These are phyloP conservation scores for Peromyscus eremicus DNA, from an alignment of 2,797 vertebrate genomes.

Conservation along the genomic window DNA sequence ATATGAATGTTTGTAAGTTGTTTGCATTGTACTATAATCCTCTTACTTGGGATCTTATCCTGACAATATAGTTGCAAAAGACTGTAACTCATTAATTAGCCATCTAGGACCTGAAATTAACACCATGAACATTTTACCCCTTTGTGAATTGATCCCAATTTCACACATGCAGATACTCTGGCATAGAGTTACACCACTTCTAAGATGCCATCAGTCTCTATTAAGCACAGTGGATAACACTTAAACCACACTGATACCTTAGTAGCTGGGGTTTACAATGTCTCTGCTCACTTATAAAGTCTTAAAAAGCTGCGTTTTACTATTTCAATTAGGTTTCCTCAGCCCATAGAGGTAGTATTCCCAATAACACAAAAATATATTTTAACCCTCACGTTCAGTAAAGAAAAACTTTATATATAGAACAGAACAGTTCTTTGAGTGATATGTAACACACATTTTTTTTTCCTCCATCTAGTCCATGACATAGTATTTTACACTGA, in stretches of 20 bases:
- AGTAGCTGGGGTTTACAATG: conserved; percentile 13
- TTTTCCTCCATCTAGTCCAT: background rate
- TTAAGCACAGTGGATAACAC: background rate
- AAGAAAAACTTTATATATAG: background rate
- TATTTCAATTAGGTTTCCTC: conserved; percentile 51
- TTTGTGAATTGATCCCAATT: background rate
- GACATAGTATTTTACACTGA: background rate
- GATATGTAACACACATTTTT: background rate
- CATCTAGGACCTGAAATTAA: conserved; percentile 45
- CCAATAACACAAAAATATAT: background rate
- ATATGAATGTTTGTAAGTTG: conserved; percentile 11
- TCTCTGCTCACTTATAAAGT: background rate
- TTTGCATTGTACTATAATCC: background rate
- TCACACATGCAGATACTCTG: background rate
- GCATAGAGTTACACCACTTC: background rate
- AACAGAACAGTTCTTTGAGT: background rate
- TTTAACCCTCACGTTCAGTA: background rate
- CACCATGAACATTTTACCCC: background rate
- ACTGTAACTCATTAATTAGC: conserved; percentile 5
- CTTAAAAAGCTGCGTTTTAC: background rate
- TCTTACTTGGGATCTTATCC: conserved; percentile 41
- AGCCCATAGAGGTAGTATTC: background rate
- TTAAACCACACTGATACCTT: background rate
- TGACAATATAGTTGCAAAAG: conserved; percentile 2
- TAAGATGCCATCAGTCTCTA: background rate